Conservation (phyloP, 2,888 invertebrate genomes). For the Steinernema carpocapsae region DNA sequence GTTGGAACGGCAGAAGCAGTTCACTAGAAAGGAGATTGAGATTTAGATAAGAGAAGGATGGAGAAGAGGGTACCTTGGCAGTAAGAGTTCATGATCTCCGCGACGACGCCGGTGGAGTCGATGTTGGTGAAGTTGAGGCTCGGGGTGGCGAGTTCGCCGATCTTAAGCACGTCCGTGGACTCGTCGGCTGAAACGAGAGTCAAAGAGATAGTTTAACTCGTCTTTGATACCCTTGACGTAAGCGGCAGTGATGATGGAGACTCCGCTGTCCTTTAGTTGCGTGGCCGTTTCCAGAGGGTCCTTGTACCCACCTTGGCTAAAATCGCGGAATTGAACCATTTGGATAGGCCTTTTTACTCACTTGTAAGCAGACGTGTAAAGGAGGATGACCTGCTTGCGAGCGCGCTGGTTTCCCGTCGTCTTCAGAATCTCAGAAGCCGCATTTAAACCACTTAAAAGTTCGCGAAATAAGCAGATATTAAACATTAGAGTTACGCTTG, state of each 20-base stretch:
- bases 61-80: not conserved
- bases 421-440: not conserved
- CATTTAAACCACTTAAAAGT: slow-evolving; percentile 18
- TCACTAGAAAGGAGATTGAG: not conserved
- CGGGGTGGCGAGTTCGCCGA: slow-evolving; percentile 32
- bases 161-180: slow-evolving; percentile 22
- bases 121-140: slow-evolving; percentile 20
- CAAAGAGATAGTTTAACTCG: not conserved
- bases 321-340: not conserved
- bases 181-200: not conserved
- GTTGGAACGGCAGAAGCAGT: slow-evolving; percentile 24
- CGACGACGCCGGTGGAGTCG: not conserved
- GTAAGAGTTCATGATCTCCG: not conserved
- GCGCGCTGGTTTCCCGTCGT: not conserved
- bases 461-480: not conserved
- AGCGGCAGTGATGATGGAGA: slow-evolving; percentile 26
- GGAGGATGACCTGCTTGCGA: slow-evolving; percentile 24
- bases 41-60: not conserved
- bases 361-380: slow-evolving; percentile 36
- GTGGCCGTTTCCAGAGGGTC: slow-evolving; percentile 24
- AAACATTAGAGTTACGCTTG: not conserved
- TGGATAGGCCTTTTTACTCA: not conserved
- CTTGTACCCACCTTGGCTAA: slow-evolving; percentile 31
- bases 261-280: slow-evolving; percentile 31
- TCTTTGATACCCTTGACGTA: slow-evolving; percentile 1